Conservation (phyloP, 2,113 vertebrate genomes). For the Coptodon bakossiorum region DNA sequence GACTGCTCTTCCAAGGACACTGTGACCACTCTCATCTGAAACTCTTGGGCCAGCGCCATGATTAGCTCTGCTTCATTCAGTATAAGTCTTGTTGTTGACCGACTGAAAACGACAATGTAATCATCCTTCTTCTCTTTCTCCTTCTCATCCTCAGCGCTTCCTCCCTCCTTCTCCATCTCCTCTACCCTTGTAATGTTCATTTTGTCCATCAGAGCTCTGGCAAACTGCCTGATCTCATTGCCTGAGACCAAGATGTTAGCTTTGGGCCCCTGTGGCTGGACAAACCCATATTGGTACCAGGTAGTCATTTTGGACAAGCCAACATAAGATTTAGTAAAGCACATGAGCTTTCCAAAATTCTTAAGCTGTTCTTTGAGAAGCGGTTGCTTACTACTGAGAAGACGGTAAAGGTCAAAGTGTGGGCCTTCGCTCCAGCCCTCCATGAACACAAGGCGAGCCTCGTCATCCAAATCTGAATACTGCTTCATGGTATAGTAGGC, state of each 20-base stretch:
- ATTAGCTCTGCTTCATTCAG: constrained; percentile 94
- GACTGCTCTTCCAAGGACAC: constrained; percentile 91
- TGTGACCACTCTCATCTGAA: constrained; percentile 90
- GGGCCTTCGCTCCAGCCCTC: constrained; percentile 91
- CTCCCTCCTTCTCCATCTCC: constrained; percentile 55
- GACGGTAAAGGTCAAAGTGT: constrained; percentile 90
- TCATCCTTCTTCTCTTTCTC: constrained; percentile 69
- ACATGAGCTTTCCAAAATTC: constrained; percentile 89
- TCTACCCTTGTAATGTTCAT: constrained; percentile 78
- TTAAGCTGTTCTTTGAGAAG: constrained; percentile 87
- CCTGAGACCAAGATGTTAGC: constrained; percentile 95
- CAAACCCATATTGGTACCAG: constrained; percentile 98
- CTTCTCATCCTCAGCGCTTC: constrained; percentile 27
- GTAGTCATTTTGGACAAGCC: constrained; percentile 95
- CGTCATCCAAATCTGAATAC: constrained; percentile 82
- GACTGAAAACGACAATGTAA: constrained; percentile 91
- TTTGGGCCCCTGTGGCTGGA: constrained; percentile 95
- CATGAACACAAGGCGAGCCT: constrained; percentile 92
- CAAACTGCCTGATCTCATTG: constrained; percentile 89
- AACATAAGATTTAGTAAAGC: constrained; percentile 91
- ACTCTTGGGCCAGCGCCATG: constrained; percentile 88
- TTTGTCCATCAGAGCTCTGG: constrained; percentile 76
- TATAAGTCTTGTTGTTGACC: constrained; percentile 87
- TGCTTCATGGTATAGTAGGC: constrained; percentile 94
- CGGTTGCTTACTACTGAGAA: constrained; percentile 90